These are phyloP conservation scores for Pampus argenteus DNA, from an alignment of 2,797 vertebrate species.

Conservation along the genomic window DNA sequence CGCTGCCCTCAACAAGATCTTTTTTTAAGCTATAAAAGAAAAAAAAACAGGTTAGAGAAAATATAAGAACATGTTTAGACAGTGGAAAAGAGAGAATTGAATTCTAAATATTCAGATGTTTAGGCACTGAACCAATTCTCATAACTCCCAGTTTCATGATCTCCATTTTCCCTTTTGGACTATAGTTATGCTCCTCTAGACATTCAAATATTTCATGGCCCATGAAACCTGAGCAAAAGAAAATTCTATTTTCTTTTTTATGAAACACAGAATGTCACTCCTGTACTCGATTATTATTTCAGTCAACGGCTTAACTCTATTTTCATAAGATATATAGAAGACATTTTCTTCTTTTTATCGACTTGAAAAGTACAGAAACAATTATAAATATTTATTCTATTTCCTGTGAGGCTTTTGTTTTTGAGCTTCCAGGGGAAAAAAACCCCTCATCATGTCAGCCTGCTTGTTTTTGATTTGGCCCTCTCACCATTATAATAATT, in stretches of 20 bases:
- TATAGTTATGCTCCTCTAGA: constrained; percentile 9
- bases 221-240: constrained; percentile 25
- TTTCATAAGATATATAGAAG: neutral
- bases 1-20: neutral
- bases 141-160: constrained; percentile 18
- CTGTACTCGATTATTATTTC: neutral
- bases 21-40: neutral
- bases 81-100: constrained; percentile 1
- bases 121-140: constrained; percentile 10
- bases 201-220: constrained; percentile 17
- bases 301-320: neutral
- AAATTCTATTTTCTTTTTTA: constrained; percentile 9
- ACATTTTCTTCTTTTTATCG: neutral
- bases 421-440: neutral
- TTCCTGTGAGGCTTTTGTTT: neutral
- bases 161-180: constrained; percentile 12
- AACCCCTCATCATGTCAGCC: constrained; percentile 3
- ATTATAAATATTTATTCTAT: neutral
- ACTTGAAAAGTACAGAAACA: neutral
- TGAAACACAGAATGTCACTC: neutral
- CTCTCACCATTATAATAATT: constrained; percentile 18
- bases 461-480: constrained; percentile 34
- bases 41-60: neutral
- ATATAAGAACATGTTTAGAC: constrained; percentile 6
- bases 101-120: constrained; percentile 6